Evolutionary conservation across 2,888 invertebrate genomes (phyloP), one percentile per base, ranked within the genome.

Genomic region (Brassicogethes aeneus): DNA sequence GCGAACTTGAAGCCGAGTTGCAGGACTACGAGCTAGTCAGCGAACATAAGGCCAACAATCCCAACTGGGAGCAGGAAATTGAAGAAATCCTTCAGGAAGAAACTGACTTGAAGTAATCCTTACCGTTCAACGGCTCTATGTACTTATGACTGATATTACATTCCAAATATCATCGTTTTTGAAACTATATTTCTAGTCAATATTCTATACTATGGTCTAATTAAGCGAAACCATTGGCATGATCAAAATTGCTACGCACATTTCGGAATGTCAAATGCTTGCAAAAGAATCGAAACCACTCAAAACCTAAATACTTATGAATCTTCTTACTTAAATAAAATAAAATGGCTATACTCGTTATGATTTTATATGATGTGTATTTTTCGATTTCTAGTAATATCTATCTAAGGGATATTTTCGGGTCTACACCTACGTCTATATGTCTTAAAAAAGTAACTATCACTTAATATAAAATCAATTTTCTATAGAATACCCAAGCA

Each of bases 21-120:
- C 90, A 91, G 68, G 93, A 94, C 66, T 95, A 89, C 69, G 94
- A 95, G 70, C 87, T 94, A 54, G 90, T 94, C 33, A 72, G 73
- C 45, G 77, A 76, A 51, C 70, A 73, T 43, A 68, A 69, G 51
- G 71, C 70, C 1, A 71, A 69, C 17, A 70, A 70, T 54, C 60
- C 64, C 12, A 64, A 65, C 46, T 65, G 68, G 65, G 68, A 69
- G 42, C 59, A 66, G 45, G 68, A 68, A 42, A 65, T 68, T 14
- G 68, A 68, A 39, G 67, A 68, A 36, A 61, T 68, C 50, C 55
- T 69, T 14, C 62, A 65, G 43, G 67, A 68, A 33, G 61, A 59
- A 31, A 58, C 61, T 30, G 66, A 68, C 55, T 53, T 68, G 41
- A 67, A 68, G 51, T 69, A 60, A 62, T 36, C 32, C 15, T 16